Base-by-base conservation (phyloP, 2,113 vertebrate species). In the Sorex araneus region DNA sequence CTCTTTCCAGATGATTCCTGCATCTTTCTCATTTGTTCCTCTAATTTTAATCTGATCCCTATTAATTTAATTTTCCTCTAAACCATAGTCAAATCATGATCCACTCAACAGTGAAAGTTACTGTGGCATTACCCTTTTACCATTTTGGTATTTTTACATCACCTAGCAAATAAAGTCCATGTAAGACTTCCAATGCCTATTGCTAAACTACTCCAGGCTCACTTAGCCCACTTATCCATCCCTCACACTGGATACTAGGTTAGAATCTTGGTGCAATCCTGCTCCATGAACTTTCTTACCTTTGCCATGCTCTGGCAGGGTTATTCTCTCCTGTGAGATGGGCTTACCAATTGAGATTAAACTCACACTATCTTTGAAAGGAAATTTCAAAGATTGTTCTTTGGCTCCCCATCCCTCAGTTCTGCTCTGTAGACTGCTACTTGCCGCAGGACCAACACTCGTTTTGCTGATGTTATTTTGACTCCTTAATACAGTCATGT, bases 121-220 rank as follows among this genome's bases (percentile, higher is more conserved):
- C 43, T 28, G 71, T 63, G 57, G 25, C 60, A 83, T 63, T 60
- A 36, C 2, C 15, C 25, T 84, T 8, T 54, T 32, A 70, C 32
- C 11, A 23, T 63, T 81, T 54, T 75, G 16, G 57, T 57, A 32
- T 32, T 77, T 88, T 82, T 28, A n/a, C 25, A 78, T 80, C 32
- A 73, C 13, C 25, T 75, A 28, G 43, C 85, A 79, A 85, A 70
- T 85, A 47, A 91, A 92, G 50, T 36, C 27, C n/a, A 71, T 40
- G 3, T 71, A 63, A 43, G 57, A 32, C 40, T 87, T 40, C 57
- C 8, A 8, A 23, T 7, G 9, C 45, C 43, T 88, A 21, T 34
- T 47, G 30, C 66, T 64, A 40, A 40, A 4, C 7, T 40, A 27
- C 25, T 71, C 10, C 4, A 34, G 34, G n/a, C 11, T 63, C 27